Percentiles rank a stretch among this genome's conserved stretches.
Evolutionary conservation across 2,797 vertebrate species (phyloP).

Genomic region (Onychomys arenicola): DNA sequence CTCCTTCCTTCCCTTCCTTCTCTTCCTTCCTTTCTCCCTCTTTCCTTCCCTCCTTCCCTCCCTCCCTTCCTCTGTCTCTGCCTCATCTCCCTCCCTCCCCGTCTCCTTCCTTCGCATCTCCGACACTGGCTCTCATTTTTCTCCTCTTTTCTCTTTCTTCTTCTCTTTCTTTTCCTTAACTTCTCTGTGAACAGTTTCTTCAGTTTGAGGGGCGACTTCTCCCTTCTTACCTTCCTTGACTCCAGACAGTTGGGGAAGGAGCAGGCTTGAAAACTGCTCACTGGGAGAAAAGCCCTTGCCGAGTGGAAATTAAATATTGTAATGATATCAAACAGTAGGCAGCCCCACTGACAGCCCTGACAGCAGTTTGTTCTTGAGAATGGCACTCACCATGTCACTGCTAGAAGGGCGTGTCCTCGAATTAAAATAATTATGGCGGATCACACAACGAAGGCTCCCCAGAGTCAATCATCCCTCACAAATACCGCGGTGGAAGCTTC

Average conservation of each 20-base stretch:
- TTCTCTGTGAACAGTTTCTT: not conserved
- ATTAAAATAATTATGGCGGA: conserved; percentile 88
- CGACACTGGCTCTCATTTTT: too few relatives aligned
- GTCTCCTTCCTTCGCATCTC: too few relatives aligned
- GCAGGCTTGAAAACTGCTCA: conserved; percentile 79
- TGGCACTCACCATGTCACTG: conserved; percentile 87
- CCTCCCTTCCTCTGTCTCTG: fast-evolving
- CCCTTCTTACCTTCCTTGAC: not conserved
- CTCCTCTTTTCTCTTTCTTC: not conserved
- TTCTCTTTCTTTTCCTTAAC: not conserved
- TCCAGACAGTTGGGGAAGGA: conserved; percentile 55
- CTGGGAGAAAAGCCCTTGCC: conserved; percentile 73
- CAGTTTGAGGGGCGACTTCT: not conserved
- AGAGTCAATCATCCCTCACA: conserved; percentile 86
- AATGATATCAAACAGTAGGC: conserved; percentile 89
- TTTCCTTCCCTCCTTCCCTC: too few relatives aligned
- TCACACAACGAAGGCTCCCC: conserved; percentile 87
- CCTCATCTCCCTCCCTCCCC: fast-evolving
- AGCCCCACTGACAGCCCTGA: conserved; percentile 88
- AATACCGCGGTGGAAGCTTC: conserved; percentile 77
- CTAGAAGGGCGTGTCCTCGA: conserved; percentile 86
- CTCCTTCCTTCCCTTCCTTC: fast-evolving
- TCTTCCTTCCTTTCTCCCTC: too few relatives aligned
- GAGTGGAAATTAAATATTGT: conserved; percentile 88
- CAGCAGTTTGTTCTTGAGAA: conserved; percentile 89